These are phyloP conservation scores for Zaprionus davidi DNA, from an alignment of 1,140 invertebrate genomes.

Conservation along the genomic window DNA sequence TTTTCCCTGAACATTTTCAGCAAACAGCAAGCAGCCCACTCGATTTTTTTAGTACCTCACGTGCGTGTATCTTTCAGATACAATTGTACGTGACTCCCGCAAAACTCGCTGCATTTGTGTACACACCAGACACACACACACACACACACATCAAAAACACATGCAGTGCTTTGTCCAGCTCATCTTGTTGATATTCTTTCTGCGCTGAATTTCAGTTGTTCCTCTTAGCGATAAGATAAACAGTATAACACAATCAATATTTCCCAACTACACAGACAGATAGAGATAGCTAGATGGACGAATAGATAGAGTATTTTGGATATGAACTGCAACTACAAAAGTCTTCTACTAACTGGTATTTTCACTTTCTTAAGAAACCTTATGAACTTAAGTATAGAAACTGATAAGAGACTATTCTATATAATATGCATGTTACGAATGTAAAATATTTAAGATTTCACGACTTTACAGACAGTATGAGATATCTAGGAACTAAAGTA, in stretches of 20 bases:
- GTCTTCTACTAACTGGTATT: too few relatives aligned
- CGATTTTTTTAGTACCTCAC: constrained; percentile 15
- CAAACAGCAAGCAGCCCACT: constrained; percentile 21
- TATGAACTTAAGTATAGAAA: too few relatives aligned
- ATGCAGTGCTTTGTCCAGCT: not conserved
- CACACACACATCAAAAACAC: not conserved
- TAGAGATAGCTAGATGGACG: too few relatives aligned
- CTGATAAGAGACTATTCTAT: too few relatives aligned
- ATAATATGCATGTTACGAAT: too few relatives aligned
- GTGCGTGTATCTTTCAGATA: constrained; percentile 26
- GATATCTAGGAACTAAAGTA: too few relatives aligned
- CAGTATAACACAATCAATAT: not conserved
- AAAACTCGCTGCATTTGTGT: constrained; percentile 1
- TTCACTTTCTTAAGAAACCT: too few relatives aligned
- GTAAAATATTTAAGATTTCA: too few relatives aligned
- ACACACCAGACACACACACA: not conserved
- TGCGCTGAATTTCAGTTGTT: not conserved
- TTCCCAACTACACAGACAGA: not conserved
- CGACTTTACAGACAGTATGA: too few relatives aligned
- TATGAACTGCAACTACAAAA: too few relatives aligned
- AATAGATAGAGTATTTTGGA: too few relatives aligned
- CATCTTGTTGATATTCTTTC: not conserved
- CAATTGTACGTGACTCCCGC: constrained; percentile 19
- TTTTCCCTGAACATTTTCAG: constrained; percentile 21
- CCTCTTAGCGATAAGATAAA: not conserved